A percentile compares a stretch with the other conserved stretches of the same genome.
phyloP scores from a whole-genome alignment of 2,888 invertebrate genomes.

The Acanthacorydalis orientalis region DNA sequence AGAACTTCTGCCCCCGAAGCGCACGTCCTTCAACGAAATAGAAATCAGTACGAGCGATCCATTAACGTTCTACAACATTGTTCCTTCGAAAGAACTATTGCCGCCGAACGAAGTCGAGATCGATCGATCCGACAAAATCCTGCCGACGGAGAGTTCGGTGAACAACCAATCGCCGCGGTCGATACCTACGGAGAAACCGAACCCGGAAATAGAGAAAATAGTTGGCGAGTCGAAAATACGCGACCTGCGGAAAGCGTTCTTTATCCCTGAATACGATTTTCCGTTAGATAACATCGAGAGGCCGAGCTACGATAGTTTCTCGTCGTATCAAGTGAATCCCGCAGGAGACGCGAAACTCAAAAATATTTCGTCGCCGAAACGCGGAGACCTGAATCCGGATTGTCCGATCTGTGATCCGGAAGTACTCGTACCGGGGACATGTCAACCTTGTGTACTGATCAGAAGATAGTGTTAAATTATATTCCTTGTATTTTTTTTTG shows the following conservation, averaged over 20 bases:
- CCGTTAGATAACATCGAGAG: constrained; percentile 21
- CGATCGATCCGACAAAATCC: background rate
- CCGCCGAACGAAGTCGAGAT: constrained; percentile 28
- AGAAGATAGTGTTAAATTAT: constrained; percentile 14
- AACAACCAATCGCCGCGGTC: constrained; percentile 7
- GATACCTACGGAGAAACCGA: background rate
- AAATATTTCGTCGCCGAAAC: background rate
- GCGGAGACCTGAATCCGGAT: constrained; percentile 26
- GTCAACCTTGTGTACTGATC: constrained; percentile 43
- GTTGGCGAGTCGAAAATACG: constrained; percentile 18
- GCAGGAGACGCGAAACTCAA: background rate
- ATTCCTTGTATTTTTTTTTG: constrained; percentile 6
- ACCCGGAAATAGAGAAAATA: constrained; percentile 7
- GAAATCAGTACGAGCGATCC: constrained; percentile 9
- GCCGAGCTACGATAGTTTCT: constrained; percentile 23
- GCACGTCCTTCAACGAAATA: background rate
- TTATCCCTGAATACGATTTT: constrained; percentile 27
- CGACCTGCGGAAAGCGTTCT: constrained; percentile 20
- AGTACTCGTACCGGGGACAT: constrained; percentile 41
- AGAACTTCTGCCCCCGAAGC: constrained; percentile 9
- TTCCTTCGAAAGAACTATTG: constrained; percentile 25
- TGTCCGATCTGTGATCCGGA: constrained; percentile 49
- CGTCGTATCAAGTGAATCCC: constrained; percentile 21
- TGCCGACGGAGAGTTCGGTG: background rate
- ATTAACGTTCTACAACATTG: constrained; percentile 8